Conservation (phyloP, 23 tunicate genomes). For the Aplidium turbinatum region DNA sequence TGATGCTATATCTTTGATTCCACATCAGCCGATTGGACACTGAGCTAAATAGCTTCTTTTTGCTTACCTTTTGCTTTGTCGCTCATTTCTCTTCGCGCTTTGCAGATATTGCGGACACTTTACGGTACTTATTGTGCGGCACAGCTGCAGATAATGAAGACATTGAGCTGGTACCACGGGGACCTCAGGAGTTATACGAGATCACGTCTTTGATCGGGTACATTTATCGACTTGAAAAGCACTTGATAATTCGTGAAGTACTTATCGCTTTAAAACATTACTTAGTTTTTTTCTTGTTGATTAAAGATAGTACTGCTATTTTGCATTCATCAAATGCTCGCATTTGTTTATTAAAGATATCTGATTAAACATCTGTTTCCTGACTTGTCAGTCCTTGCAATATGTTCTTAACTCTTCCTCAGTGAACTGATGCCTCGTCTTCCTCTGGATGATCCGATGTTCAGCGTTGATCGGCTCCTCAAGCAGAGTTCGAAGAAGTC, state of each 20-base stretch:
- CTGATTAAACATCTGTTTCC: background rate
- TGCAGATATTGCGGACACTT: slow-evolving; percentile 84
- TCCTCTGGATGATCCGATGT: slow-evolving; percentile 77
- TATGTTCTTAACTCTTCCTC: slow-evolving; percentile 2
- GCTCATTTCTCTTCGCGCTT: too few species aligned
- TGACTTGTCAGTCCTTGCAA: background rate
- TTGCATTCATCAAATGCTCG: background rate
- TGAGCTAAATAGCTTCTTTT: too few species aligned
- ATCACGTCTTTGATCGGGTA: slow-evolving; percentile 77
- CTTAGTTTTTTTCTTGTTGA: too few species aligned
- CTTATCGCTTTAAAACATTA: too few species aligned
- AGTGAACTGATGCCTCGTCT: slow-evolving; percentile 78
- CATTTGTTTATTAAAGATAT: background rate
- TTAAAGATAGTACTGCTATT: too few species aligned
- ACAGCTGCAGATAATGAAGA: slow-evolving; percentile 51
- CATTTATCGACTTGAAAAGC: too few species aligned
- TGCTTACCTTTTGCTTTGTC: too few species aligned
- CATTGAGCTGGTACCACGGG: slow-evolving; percentile 66
- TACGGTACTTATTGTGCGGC: slow-evolving; percentile 80
- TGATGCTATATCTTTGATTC: too few species aligned
- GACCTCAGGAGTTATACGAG: slow-evolving; percentile 84
- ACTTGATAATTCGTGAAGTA: too few species aligned
- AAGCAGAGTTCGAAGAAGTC: slow-evolving; percentile 8
- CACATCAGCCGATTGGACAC: too few species aligned
- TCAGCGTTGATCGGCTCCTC: slow-evolving; percentile 48